Evolutionary conservation across 2,888 invertebrate genomes (phyloP), one percentile per base, ranked within the genome.

Genomic region (Tethea ocularis): DNA sequence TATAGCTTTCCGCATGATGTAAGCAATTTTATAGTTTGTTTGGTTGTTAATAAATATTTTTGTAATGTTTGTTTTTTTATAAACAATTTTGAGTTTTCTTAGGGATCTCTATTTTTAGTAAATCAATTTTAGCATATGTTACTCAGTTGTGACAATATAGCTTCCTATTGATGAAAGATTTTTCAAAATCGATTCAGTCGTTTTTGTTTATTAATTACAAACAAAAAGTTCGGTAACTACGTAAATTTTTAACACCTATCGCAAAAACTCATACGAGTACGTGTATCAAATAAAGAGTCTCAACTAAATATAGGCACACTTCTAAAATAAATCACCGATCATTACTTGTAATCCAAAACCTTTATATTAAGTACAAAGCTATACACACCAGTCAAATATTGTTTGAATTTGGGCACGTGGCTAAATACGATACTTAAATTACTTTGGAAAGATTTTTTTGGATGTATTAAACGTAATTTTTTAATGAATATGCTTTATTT

Each of bases 311-410:
- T 23, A 29, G 13, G 36, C 23, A 54, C 26, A 24, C 24, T 26
- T 23, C 13, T 22, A 36, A 53, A 54, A 36, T 46, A 46, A 46
- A 20, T 15, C 13, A 22, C 52, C 57, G n/a, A 59, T 59, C 57
- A 62, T 62, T 62, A 62, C 23, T 7, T 56, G 59, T 41, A 62
- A 62, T 52, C 20, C 57, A 52, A 62, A 56, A 62, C 62, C 41
- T 0, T 58, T 29, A 11, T 20, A 54, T 54, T 54, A 33, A 33
- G 20, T 33, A 54, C 3, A 26, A 24, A 20, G 33, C 54, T 15
- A 4, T 33, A 6, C 2, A 38, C n/a, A n/a, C n/a, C n/a, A 3
- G 20, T 33, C 13, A 33, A 33, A 33, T 33, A 33, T 11, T 33
- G 54, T 20, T 15, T n/a, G 6, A 41, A 46, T 17, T 8, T 1